A percentile compares a stretch with the other conserved stretches of the same genome.
These are phyloP conservation scores for Pachydiplax longipennis DNA, from an alignment of 2,888 invertebrate genomes.

Conservation along the genomic window DNA sequence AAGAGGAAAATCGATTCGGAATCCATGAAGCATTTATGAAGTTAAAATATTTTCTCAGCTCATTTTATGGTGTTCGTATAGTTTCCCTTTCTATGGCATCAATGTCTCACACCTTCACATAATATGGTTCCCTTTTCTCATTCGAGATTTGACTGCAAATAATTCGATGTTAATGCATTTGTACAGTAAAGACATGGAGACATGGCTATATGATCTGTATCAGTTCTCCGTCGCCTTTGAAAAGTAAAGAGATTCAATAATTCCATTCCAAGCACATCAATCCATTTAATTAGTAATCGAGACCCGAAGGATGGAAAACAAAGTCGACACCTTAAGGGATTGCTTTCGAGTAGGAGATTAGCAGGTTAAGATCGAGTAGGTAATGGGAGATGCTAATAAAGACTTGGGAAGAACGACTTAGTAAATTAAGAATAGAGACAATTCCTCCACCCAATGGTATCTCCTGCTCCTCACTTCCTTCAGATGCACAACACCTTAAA, in stretches of 20 bases:
- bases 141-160: too few species aligned
- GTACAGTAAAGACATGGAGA: too few species aligned
- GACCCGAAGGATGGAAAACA: background rate
- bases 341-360: background rate
- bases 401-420: background rate
- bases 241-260: background rate
- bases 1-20: too few species aligned
- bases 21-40: too few species aligned
- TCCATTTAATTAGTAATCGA: background rate
- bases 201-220: too few species aligned
- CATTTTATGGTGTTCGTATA: too few species aligned
- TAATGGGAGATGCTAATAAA: background rate
- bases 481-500: conserved; percentile 31
- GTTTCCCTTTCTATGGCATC: too few species aligned
- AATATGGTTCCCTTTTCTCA: too few species aligned
- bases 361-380: background rate
- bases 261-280: background rate
- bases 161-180: too few species aligned
- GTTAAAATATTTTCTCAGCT: too few species aligned
- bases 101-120: too few species aligned
- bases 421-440: background rate
- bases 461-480: conserved; percentile 23
- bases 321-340: background rate
- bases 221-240: background rate
- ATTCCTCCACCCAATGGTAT: background rate